These are phyloP conservation scores for Hypsibius dujardini DNA, from an alignment of 1,140 invertebrate species.

Conservation along the genomic window DNA sequence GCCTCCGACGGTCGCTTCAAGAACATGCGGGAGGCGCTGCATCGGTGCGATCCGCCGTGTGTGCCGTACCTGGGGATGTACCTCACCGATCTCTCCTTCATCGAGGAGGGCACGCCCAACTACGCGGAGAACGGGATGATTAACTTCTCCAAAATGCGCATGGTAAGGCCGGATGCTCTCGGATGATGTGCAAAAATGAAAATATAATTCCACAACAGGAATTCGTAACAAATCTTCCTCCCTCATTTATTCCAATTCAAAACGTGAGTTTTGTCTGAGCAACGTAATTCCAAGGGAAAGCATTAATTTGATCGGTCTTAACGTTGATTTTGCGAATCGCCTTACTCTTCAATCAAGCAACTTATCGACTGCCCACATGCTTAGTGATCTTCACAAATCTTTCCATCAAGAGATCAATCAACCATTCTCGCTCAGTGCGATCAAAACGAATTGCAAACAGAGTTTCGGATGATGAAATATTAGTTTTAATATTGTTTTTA, in stretches of 20 bases:
- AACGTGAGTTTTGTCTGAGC: too few relatives aligned
- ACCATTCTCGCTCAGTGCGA: too few relatives aligned
- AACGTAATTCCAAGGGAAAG: too few relatives aligned
- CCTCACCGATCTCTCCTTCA: conserved; percentile 75
- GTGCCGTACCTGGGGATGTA: conserved; percentile 85
- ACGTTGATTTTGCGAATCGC: neutral
- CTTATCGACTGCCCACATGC: too few relatives aligned
- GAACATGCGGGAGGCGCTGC: conserved; percentile 65
- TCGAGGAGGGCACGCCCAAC: conserved; percentile 81
- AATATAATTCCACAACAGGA: neutral
- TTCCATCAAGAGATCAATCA: too few relatives aligned
- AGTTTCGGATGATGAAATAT: too few relatives aligned
- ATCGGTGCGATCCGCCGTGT: conserved; percentile 71
- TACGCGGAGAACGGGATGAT: conserved; percentile 73
- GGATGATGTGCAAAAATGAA: neutral
- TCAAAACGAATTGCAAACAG: too few relatives aligned
- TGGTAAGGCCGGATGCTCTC: conserved; percentile 44
- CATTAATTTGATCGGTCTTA: neutral
- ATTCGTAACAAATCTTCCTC: neutral
- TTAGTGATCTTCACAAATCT: too few relatives aligned
- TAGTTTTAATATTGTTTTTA: too few relatives aligned
- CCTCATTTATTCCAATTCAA: neutral
- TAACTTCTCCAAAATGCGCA: conserved; percentile 90
- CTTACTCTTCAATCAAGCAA: too few relatives aligned
- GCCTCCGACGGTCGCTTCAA: conserved; percentile 74